phyloP scores from a whole-genome alignment of 1,140 invertebrate species.

The Drosophila carrolli region DNA sequence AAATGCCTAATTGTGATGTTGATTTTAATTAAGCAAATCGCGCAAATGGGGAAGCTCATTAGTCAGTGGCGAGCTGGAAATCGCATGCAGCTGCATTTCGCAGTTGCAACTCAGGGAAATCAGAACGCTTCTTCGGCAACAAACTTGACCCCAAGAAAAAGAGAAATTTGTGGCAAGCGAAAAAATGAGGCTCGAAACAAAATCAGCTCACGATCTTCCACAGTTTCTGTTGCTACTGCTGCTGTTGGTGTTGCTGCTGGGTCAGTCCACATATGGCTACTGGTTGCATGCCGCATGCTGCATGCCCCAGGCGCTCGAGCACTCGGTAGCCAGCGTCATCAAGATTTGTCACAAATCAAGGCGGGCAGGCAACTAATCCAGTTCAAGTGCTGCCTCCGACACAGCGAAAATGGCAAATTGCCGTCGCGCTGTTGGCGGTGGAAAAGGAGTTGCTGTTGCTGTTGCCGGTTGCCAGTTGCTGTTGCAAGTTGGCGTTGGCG shows the following conservation, averaged over 20 bases:
- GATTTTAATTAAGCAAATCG: slow-evolving; percentile 56
- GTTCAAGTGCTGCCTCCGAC: slow-evolving; percentile 67
- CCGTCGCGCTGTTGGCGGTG: slow-evolving; percentile 47
- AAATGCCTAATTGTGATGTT: slow-evolving; percentile 57
- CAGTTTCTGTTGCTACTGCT: slow-evolving; percentile 7
- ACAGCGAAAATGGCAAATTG: slow-evolving; percentile 77
- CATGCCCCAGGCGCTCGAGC: slow-evolving; percentile 54
- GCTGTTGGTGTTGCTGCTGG: slow-evolving; percentile 4
- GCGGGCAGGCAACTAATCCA: slow-evolving; percentile 76
- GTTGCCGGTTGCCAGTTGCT: slow-evolving; percentile 4
- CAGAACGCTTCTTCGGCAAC: slow-evolving; percentile 73
- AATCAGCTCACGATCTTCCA: slow-evolving; percentile 76
- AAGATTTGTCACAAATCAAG: slow-evolving; percentile 82
- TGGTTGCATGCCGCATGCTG: slow-evolving; percentile 25
- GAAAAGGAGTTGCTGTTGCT: slow-evolving; percentile 10
- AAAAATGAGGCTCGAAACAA: slow-evolving; percentile 63
- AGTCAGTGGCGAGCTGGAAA: slow-evolving; percentile 30
- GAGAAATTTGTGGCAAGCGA: slow-evolving; percentile 73
- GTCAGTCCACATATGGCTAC: slow-evolving; percentile 58
- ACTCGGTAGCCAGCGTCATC: slow-evolving; percentile 69
- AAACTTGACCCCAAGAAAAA: slow-evolving; percentile 83
- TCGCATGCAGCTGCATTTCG: slow-evolving; percentile 40
- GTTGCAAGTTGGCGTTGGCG: slow-evolving; percentile 51
- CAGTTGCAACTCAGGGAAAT: slow-evolving; percentile 54
- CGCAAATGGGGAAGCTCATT: slow-evolving; percentile 33